These are phyloP conservation scores for Pitangus sulphuratus DNA, from an alignment of 2,797 vertebrate species.

Conservation along the genomic window DNA sequence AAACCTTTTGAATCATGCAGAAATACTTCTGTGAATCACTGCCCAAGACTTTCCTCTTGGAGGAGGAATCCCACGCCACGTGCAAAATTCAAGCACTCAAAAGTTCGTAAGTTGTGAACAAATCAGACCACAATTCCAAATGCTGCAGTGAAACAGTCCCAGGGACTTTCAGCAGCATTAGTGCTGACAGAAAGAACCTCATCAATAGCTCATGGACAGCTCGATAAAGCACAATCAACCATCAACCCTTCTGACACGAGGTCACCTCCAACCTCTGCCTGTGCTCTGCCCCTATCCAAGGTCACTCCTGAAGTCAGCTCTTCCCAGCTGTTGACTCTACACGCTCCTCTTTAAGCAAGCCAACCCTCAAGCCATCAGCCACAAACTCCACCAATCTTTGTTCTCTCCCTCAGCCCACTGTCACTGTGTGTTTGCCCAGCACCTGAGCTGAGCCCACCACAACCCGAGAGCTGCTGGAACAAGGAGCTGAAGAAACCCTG, in stretches of 20 bases:
- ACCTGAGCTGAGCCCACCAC: neutral
- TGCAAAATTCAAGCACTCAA: neutral
- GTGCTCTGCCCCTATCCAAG: neutral
- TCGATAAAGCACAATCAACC: neutral
- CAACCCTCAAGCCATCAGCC: neutral
- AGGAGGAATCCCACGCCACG: neutral
- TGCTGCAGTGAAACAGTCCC: accelerated
- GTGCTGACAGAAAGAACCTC: neutral
- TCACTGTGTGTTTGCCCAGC: accelerated
- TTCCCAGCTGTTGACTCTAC: neutral
- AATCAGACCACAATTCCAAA: neutral
- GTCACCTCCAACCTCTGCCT: neutral
- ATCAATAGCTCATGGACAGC: neutral
- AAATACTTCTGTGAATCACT: neutral
- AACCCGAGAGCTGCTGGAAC: neutral
- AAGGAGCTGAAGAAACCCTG: neutral
- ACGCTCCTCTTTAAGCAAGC: neutral
- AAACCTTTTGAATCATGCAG: neutral
- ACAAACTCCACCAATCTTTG: neutral
- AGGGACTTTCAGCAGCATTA: neutral
- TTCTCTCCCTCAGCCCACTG: neutral
- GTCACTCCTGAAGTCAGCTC: neutral
- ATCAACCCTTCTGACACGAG: neutral
- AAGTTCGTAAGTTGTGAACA: neutral
- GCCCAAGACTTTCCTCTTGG: neutral